Evolutionary conservation across 1,140 invertebrate genomes (phyloP), one percentile per base, ranked within the genome.

Genomic region (Ladona fulva): DNA sequence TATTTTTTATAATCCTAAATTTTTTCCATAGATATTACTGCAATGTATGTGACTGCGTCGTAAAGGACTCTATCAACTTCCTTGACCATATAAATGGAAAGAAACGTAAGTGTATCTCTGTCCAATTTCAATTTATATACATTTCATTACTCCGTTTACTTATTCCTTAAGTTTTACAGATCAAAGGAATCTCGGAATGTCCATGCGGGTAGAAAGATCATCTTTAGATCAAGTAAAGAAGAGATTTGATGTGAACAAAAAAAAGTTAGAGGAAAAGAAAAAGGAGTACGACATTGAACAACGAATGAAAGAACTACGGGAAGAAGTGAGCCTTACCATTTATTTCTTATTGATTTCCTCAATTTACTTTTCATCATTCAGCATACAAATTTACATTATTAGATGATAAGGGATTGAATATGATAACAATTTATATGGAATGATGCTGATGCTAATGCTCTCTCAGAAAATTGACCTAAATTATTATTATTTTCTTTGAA

Each of bases 61-160:
- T 99, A 0, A 99, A 99, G 87, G 98, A 99, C 87, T 99, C 97
- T 0, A 99, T 99, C 75, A 99, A 99, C 84, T 99, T 99, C 83
- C 86, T 99, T 80, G 98, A 99, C 84, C 98, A 99, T 84, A 99
- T 99, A 81, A 99, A 99, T 93, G 98, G 98, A 80, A 99, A 99
- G 82, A 99, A 99, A 90, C 97, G 92, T 93, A 86, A 89, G 86
- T 66, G 8, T 37, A 37, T 5, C 8, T 80, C 42, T 74, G 42
- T 77, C 24, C 37, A 42, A 59, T 37, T 44, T 76, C 8, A 52
- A 52, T n/a, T n/a, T n/a, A n/a, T 75, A 37, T 75, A 22, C 37
- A n/a, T 59, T 42, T 44, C 11, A 42, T 66, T 76, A 3, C 44
- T 24, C 29, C 42, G 29, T 37, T 37, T 1, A 8, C 29, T 37